Conservation (phyloP, 2,797 vertebrate genomes). For the Prunella strophiata region DNA sequence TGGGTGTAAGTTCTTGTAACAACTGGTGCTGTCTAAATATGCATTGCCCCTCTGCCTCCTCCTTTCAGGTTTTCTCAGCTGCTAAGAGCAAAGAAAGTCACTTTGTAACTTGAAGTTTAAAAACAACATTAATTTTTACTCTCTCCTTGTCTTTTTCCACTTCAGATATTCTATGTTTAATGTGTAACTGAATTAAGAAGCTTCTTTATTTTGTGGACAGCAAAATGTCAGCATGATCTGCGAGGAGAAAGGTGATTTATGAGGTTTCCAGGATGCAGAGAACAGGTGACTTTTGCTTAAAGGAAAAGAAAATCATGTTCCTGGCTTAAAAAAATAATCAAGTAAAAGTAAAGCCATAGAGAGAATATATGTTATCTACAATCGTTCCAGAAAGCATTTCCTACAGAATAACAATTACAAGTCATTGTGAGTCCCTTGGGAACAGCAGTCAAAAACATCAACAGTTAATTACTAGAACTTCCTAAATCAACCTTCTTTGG, state of each 20-base stretch:
- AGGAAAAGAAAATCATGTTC: not conserved
- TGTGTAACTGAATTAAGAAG: not conserved
- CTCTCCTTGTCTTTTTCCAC: not conserved
- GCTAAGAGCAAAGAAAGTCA: not conserved
- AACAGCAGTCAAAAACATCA: slow-evolving; percentile 73
- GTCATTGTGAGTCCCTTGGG: slow-evolving; percentile 58
- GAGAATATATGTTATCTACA: slow-evolving; percentile 44
- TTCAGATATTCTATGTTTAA: not conserved
- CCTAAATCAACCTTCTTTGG: slow-evolving; percentile 75
- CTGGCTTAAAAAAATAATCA: slow-evolving; percentile 40
- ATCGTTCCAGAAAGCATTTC: slow-evolving; percentile 54
- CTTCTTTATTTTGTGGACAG: not conserved
- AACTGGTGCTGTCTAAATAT: not conserved
- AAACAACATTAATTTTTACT: not conserved
- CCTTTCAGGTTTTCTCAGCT: not conserved
- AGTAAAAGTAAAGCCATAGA: not conserved
- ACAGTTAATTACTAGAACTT: slow-evolving; percentile 71
- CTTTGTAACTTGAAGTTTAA: not conserved
- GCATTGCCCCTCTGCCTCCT: not conserved
- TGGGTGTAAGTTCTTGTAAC: not conserved
- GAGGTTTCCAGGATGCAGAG: not conserved
- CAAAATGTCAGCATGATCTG: not conserved
- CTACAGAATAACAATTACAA: slow-evolving; percentile 69
- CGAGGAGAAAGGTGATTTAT: not conserved
- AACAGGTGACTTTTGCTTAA: slow-evolving; percentile 30